Conservation (phyloP, 2,888 invertebrate genomes). For the Conomelus anceps region DNA sequence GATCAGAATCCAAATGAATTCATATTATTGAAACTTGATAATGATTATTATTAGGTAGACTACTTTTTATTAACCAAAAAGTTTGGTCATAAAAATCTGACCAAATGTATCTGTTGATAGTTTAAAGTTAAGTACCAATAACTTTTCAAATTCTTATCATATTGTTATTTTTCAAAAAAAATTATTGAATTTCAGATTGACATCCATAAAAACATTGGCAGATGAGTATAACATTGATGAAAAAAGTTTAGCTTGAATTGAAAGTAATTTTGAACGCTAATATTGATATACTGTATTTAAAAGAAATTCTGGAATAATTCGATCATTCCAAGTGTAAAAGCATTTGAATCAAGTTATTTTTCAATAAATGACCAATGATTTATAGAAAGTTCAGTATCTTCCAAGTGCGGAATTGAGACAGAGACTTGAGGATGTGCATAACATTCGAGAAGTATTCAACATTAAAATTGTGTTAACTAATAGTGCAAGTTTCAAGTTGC, state of each 20-base stretch:
- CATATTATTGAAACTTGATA: too few relatives aligned
- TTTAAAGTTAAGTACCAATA: neutral
- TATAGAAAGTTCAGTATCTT: neutral
- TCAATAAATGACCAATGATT: neutral
- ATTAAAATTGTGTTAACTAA: neutral
- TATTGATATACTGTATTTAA: neutral
- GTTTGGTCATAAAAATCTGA: too few relatives aligned
- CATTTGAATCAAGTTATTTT: neutral
- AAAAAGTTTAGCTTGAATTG: neutral
- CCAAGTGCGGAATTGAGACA: neutral
- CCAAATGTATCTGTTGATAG: neutral
- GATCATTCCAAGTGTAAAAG: neutral
- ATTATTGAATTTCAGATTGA: neutral
- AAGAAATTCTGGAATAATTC: neutral
- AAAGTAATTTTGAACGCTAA: neutral
- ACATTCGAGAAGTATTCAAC: neutral
- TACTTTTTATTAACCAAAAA: too few relatives aligned
- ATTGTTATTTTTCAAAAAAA: neutral
- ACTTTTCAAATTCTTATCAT: neutral
- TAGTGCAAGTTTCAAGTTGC: neutral
- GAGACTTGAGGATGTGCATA: neutral
- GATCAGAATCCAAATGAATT: neutral
- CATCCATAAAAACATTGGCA: neutral
- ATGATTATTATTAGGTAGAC: too few relatives aligned
- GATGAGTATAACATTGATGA: neutral